A percentile compares a stretch with the other conserved stretches of the same genome.
Evolutionary conservation across 2,888 invertebrate genomes (phyloP).

Genomic region (Euclidia mi): DNA sequence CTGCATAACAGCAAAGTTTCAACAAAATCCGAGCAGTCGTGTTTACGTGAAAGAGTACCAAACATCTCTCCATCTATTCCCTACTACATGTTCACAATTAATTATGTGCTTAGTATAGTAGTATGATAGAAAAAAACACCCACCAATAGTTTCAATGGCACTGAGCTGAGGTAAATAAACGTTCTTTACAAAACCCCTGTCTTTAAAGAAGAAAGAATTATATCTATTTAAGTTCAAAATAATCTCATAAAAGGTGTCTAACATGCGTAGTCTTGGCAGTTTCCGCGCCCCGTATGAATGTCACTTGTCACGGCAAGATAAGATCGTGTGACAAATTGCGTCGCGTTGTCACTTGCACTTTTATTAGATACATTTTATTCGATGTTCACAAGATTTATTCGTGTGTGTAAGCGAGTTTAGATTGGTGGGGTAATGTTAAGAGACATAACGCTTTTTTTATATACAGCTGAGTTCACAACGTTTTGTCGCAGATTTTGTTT

Average conservation of each 20-base stretch:
- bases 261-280: not conserved
- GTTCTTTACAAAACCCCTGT: not conserved
- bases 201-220: not conserved
- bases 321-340: slow-evolving; percentile 57
- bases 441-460: no score
- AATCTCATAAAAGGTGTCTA: not conserved
- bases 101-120: no score
- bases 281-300: slow-evolving; percentile 22
- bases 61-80: no score
- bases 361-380: slow-evolving; percentile 35
- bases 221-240: not conserved
- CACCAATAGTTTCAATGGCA: not conserved
- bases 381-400: not conserved
- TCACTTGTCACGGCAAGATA: slow-evolving; percentile 47
- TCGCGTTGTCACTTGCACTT: slow-evolving; percentile 41
- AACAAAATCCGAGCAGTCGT: no score
- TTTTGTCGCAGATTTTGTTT: no score
- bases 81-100: no score
- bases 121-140: no score
- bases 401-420: not conserved
- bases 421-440: no score
- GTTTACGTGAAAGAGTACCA: no score
- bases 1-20: no score
- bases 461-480: no score
- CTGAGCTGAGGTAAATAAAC: not conserved